Base-by-base conservation (phyloP, 1,140 invertebrate genomes). In the Hesperophylax magnus region DNA sequence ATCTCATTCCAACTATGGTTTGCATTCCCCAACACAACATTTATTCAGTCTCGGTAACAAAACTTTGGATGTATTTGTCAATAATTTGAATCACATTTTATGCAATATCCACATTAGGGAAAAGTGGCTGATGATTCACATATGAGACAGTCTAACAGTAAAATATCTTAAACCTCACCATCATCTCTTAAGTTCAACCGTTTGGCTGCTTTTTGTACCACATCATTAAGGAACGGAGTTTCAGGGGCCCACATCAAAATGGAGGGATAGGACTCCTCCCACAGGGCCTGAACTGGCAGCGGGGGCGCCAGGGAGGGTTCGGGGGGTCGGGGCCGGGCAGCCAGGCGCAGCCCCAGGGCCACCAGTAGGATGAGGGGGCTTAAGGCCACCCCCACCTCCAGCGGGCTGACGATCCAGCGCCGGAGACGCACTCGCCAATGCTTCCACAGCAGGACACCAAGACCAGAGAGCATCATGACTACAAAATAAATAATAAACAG, bases 391-490 rank as follows among this genome's bases (percentile, higher is more conserved):
- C 18, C n/a, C 11, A 74, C 6, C 15, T 79, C 78, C n/a, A 60
- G 27, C 17, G 18, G 6, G 8, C 53, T 52, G 6, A 72, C 27
- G 14, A 74, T 18, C 17, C 22, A 79, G 8, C 56, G 31, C 8
- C 78, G 52, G 18, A 53, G 39, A 31, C 78, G 24, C 67, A 72
- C 78, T 9, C 53, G 27, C 8, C 9, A 8, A 31, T 61, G 52
- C 52, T 79, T 79, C 78, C 78, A 79, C 67, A 79, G 34, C 67
- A 79, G 54, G 3, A 74, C 67, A 20, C 63, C 6, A 24, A 78
- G 52, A 20, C 34, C 18, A 58, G 60, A 61, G 0, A 20, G 24
- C 1, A 61, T 27, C 39, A 47, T 14, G 9, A 1, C 39, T 47
- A 47, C 5, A 34, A 47, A 47, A 47, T 47, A 11, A 47, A 47